Conservation (phyloP, 2,113 vertebrate genomes). For the Bambusicola thoracicus region DNA sequence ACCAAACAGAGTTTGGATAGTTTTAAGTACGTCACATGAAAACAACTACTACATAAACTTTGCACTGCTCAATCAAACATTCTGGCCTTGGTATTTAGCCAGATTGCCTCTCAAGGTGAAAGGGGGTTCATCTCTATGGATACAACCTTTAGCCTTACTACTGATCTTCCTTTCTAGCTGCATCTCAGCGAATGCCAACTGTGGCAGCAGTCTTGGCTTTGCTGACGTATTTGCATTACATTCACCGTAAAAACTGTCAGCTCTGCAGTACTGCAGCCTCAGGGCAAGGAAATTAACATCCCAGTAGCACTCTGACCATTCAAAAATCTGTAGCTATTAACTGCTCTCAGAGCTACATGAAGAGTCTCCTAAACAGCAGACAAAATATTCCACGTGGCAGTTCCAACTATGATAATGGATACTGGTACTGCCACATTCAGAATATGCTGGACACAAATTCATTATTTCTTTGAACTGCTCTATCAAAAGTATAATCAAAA, state of each 20-base stretch:
- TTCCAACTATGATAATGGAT: rapidly evolving
- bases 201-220: neutral
- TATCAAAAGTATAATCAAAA: neutral
- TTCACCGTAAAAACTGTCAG: neutral
- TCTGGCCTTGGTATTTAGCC: neutral
- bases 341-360: neutral
- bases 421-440: neutral
- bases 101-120: neutral
- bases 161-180: neutral
- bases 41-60: neutral
- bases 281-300: neutral
- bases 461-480: neutral
- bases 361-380: neutral
- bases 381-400: neutral
- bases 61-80: neutral
- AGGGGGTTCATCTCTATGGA: neutral
- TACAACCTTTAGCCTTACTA: slow-evolving; percentile 13
- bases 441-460: neutral
- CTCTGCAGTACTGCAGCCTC: neutral
- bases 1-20: neutral
- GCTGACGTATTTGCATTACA: neutral
- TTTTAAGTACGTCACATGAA: neutral
- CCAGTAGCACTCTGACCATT: neutral
- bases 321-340: neutral
- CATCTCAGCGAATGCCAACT: neutral